Evolutionary conservation across 2,888 invertebrate species (phyloP).

Genomic region (Harmothoe impar): DNA sequence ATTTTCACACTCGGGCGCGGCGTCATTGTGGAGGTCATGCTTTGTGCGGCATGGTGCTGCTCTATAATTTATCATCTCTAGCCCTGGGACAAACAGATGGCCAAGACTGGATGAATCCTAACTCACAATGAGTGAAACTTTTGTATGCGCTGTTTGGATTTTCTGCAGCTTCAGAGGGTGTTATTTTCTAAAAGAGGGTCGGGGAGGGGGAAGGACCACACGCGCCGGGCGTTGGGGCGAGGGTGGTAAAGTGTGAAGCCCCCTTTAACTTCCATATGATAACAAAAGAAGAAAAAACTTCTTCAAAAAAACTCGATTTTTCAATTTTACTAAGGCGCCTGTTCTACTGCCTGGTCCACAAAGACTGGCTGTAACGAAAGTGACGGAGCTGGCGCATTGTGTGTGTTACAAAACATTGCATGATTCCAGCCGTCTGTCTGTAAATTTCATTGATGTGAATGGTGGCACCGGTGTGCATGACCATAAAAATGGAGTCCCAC

Average conservation of each 20-base stretch:
- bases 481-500: constrained; percentile 24
- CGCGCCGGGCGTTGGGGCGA: neutral
- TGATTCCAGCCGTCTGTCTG: constrained; percentile 26
- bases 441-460: neutral
- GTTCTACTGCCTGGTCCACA: neutral
- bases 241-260: neutral
- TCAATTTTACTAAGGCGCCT: constrained; percentile 10
- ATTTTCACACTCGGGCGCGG: constrained; percentile 34
- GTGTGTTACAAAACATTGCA: constrained; percentile 54
- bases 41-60: neutral
- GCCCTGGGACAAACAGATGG: constrained; percentile 57
- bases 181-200: constrained; percentile 10
- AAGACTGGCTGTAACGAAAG: neutral
- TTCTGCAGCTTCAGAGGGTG: neutral
- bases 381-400: constrained; percentile 7
- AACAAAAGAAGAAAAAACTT: neutral
- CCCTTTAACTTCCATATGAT: neutral
- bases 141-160: constrained; percentile 47
- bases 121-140: constrained; percentile 47
- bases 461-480: constrained; percentile 17
- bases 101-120: neutral
- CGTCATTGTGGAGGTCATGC: constrained; percentile 10
- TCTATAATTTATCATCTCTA: constrained; percentile 47
- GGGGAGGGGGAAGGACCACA: neutral
- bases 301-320: neutral